phyloP scores from a whole-genome alignment of 2,888 invertebrate species.

The Leucophenga montana region DNA sequence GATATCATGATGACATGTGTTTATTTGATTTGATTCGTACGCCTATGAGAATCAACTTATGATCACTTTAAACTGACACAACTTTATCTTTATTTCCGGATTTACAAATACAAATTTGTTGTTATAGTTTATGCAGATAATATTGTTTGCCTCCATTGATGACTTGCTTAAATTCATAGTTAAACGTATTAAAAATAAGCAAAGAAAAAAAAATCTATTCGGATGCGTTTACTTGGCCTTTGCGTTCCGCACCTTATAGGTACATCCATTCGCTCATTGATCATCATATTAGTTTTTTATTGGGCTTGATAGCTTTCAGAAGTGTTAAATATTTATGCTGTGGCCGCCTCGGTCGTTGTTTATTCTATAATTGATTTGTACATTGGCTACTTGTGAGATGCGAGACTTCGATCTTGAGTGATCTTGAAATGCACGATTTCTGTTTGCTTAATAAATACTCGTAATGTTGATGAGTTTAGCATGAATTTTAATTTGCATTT shows the following conservation, averaged over 20 bases:
- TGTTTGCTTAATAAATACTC: neutral
- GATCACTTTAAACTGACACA: too few species aligned
- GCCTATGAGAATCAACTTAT: too few species aligned
- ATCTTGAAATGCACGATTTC: slow-evolving; percentile 3
- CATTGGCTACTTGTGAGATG: neutral
- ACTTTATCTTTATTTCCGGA: neutral
- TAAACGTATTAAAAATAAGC: neutral
- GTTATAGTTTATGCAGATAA: too few species aligned
- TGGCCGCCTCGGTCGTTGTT: too few species aligned
- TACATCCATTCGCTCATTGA: neutral
- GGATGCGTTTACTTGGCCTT: slow-evolving; percentile 2
- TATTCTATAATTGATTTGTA: slow-evolving; percentile 21
- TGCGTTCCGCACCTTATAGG: neutral
- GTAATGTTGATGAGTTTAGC: neutral
- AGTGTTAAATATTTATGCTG: slow-evolving; percentile 13
- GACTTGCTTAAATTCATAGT: slow-evolving; percentile 14
- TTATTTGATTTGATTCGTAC: too few species aligned
- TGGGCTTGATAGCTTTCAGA: neutral
- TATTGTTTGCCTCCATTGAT: neutral
- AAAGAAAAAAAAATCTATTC: neutral
- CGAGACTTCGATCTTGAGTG: neutral
- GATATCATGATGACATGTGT: too few species aligned
- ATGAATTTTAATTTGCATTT: neutral
- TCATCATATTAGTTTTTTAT: neutral
- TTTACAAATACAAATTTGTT: neutral